Evolutionary conservation across 1,140 invertebrate species (phyloP).

Genomic region (Apis cerana): DNA sequence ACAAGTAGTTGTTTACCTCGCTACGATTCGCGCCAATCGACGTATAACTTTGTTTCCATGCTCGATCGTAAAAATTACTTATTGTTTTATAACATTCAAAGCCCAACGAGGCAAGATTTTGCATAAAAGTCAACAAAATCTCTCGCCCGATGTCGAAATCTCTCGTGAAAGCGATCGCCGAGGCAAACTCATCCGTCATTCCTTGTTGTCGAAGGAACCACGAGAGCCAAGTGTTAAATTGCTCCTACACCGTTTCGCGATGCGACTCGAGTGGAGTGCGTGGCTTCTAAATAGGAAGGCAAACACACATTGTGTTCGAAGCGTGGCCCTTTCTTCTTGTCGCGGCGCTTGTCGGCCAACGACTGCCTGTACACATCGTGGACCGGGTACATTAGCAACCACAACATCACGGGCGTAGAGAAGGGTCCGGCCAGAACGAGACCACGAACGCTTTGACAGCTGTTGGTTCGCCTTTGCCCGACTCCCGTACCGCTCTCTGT

Average conservation of each 20-base stretch:
- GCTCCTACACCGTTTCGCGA: constrained; percentile 2
- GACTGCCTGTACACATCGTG: constrained; percentile 33
- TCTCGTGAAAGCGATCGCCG: background rate
- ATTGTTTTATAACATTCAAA: too few relatives aligned
- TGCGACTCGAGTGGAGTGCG: constrained; percentile 23
- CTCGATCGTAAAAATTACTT: too few relatives aligned
- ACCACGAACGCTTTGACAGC: constrained; percentile 67
- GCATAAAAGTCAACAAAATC: too few relatives aligned
- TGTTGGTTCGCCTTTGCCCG: constrained; percentile 59
- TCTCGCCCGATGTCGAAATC: too few relatives aligned
- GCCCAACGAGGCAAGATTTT: too few relatives aligned
- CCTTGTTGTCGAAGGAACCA: background rate
- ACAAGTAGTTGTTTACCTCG: too few relatives aligned
- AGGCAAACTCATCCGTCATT: background rate
- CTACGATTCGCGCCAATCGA: too few relatives aligned
- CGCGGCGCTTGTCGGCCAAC: constrained; percentile 44
- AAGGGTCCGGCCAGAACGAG: constrained; percentile 49
- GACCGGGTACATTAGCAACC: constrained; percentile 67
- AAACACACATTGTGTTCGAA: constrained; percentile 57
- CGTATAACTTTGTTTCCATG: too few relatives aligned
- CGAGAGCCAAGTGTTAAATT: constrained; percentile 3
- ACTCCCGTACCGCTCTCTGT: constrained; percentile 26
- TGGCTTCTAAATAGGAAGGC: constrained; percentile 54
- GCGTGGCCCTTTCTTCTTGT: constrained; percentile 55
- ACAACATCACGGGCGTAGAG: constrained; percentile 46